Percentiles rank a stretch among this genome's conserved stretches.
Conservation (phyloP, 2,113 vertebrate genomes). For the Salminus brasiliensis region DNA sequence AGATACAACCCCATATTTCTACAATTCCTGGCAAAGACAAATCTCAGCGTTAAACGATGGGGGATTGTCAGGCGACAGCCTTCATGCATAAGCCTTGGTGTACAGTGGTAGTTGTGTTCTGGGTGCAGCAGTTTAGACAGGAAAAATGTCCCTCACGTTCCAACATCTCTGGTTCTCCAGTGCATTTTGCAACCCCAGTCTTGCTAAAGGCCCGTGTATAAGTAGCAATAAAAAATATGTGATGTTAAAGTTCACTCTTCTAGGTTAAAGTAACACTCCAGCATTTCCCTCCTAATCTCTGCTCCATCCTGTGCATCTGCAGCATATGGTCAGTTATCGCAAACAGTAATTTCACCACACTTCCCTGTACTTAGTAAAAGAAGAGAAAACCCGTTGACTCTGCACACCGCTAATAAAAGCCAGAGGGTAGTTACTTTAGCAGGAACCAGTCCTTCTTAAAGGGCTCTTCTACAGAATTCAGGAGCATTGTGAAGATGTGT, state of each 20-base stretch:
- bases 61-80: neutral
- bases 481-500: neutral
- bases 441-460: neutral
- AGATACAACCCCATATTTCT: constrained; percentile 3
- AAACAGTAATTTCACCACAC: neutral
- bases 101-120: neutral
- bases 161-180: neutral
- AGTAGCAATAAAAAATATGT: neutral
- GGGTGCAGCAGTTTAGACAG: constrained; percentile 1
- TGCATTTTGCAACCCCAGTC: neutral
- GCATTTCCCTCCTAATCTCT: too few relatives aligned
- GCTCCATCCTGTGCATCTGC: too few relatives aligned
- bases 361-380: neutral
- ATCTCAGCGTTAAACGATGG: neutral
- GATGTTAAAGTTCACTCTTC: neutral
- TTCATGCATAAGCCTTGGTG: too few relatives aligned
- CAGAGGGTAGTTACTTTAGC: neutral
- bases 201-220: neutral
- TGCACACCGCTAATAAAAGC: neutral
- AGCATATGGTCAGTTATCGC: too few relatives aligned
- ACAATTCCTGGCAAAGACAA: constrained; percentile 11
- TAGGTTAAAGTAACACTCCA: too few relatives aligned
- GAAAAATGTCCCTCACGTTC: neutral
- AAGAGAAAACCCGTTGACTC: neutral
- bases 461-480: too few relatives aligned